Percentiles rank a stretch among this genome's conserved stretches.
These are phyloP conservation scores for Callipepla squamata DNA, from an alignment of 2,113 vertebrate species.

Conservation along the genomic window DNA sequence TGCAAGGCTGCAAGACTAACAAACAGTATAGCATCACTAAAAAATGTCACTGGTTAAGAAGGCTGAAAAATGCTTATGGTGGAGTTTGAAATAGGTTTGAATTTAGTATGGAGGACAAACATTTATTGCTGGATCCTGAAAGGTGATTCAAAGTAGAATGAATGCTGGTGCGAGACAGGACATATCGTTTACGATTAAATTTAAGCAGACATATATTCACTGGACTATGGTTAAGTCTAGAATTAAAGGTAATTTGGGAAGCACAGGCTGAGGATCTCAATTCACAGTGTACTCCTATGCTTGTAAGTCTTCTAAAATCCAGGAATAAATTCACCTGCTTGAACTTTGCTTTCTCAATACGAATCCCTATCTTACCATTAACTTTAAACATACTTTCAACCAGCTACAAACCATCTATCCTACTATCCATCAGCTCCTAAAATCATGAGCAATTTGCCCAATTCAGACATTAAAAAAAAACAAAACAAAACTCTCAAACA, in stretches of 20 bases:
- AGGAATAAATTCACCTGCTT: background rate
- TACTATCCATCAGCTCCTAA: background rate
- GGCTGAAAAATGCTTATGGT: background rate
- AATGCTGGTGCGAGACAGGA: background rate
- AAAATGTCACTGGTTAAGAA: background rate
- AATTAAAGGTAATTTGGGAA: slow-evolving; percentile 38
- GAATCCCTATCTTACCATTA: background rate
- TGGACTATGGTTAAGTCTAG: background rate
- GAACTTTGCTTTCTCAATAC: background rate
- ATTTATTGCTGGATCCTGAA: slow-evolving; percentile 10
- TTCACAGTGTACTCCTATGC: background rate
- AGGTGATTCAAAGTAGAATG: background rate
- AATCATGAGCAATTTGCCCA: background rate
- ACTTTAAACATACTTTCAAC: background rate
- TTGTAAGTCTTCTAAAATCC: background rate
- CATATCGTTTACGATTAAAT: background rate
- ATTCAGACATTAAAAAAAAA: background rate
- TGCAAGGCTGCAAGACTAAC: background rate
- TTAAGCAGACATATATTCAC: background rate
- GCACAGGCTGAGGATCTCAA: background rate
- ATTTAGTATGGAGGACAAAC: slow-evolving; percentile 1
- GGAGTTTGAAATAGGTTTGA: background rate
- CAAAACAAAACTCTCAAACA: background rate
- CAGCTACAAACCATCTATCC: background rate
- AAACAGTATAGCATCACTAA: background rate